Evolutionary conservation across 1,140 invertebrate species (phyloP), one percentile per base, ranked within the genome.

Genomic region (Helicorthomorpha holstii): DNA sequence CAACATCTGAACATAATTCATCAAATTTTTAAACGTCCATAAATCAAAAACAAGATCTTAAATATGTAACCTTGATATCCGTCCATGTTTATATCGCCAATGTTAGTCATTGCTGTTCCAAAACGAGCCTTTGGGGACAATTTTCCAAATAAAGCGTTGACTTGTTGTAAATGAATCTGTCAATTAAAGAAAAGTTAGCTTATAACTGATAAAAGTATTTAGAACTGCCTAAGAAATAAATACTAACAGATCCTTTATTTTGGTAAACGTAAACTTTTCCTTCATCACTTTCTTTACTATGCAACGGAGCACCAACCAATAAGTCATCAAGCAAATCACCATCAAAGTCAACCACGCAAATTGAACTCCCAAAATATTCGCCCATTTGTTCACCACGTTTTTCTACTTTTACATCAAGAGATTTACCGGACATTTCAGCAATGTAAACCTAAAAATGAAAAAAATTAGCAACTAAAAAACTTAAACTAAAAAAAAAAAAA

Each of bases 291-390:
- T 49, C 38, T 62, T 62, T 50, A 1, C 59, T 61, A 64, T 79
- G 78, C 34, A 77, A 75, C 0, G 87, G 87, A 1, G 85, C 82
- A n/a, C 85, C 84, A 22, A 91, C 75, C 16, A 89, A 64, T 12
- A 91, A 63, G 59, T 91, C 73, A 54, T 78, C 73, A 19, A 73
- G 66, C 1, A 73, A 75, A 63, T 90, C 83, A 2, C 68, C 71
- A 60, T 84, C 81, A 1, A 87, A 61, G 64, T 89, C 83, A 23
- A 76, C 71, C 1, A 76, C 75, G 43, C 76, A 66, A 1, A 91
- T 58, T 19, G 73, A 67, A 0, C 79, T 72, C 3, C 86, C 86
- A 62, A 87, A 90, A 62, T 85, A 85, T 44, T 82, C 76, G 1
- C 84, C 84, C 24, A 77, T 64, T 62, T 47, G 27, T 21, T 55